A percentile compares a stretch with the other conserved stretches of the same genome.
phyloP scores from a whole-genome alignment of 2,113 vertebrate genomes.

The Lynx canadensis region DNA sequence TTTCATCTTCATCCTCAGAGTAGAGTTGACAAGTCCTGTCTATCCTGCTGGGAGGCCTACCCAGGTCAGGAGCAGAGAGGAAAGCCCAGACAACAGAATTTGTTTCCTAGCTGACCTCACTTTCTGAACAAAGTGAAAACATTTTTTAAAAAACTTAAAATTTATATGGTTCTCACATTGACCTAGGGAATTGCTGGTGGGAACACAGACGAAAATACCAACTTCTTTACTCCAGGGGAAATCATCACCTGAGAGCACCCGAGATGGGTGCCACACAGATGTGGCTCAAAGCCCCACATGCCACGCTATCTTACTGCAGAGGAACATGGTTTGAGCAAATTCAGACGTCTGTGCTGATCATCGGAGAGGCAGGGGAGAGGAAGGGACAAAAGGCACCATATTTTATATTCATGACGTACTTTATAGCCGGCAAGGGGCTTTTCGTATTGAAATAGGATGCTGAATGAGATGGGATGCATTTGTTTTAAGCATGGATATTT shows the following conservation, averaged over 20 bases:
- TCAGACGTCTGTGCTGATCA: background rate
- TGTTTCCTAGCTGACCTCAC: constrained; percentile 5
- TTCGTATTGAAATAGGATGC: background rate
- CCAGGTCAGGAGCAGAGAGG: background rate
- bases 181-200: background rate
- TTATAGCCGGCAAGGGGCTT: background rate
- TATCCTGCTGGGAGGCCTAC: background rate
- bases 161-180: background rate
- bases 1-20: background rate
- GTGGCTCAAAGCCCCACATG: background rate
- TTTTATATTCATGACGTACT: background rate
- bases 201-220: background rate
- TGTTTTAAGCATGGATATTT: background rate
- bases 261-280: background rate
- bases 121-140: background rate
- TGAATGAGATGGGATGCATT: background rate
- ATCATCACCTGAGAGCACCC: background rate
- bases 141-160: constrained; percentile 33
- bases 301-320: background rate
- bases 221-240: background rate
- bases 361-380: background rate
- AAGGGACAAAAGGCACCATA: background rate
- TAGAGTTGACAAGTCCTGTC: constrained; percentile 40
- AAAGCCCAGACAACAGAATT: background rate
- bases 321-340: background rate